Evolutionary conservation across 2,888 invertebrate species (phyloP), one percentile per base, ranked within the genome.

Genomic region (Scaptomyza tumidula): DNA sequence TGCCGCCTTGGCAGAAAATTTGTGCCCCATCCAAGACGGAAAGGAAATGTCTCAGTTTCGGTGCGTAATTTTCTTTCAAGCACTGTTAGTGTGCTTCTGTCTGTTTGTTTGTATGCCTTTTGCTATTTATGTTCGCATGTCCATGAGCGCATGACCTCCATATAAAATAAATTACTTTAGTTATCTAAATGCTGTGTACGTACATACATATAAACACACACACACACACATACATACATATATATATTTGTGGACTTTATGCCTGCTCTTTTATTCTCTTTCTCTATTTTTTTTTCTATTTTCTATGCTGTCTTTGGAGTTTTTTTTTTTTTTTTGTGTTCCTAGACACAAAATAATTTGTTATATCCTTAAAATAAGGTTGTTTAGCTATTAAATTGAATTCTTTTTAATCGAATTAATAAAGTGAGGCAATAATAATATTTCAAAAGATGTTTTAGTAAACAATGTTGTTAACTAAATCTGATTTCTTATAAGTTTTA

Each of bases 121-220:
- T 80, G 72, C 81, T 80, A 85, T 89, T 85, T 88, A 88, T 87
- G 81, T 87, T 76, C 73, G 73, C 77, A 87, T 89, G 88, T 85
- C 77, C 86, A 77, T 81, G 85, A 79, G 82, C 83, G 75, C 86
- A 85, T 88, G 91, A 90, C 90, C 90, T 82, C 90, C 84, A 90
- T 90, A 88, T 80, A 88, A 89, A 90, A 90, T 90, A 91, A 90
- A 90, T 90, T 90, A 90, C 90, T 91, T 89, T 87, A 85, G 86
- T 87, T 89, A 90, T 90, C 90, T 88, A 89, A 89, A 81, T 83
- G 75, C 83, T 64, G 33, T 33, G 55, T 37, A 56, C 41, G 54
- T 16, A 57, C 24, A 44, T 31, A 31, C 44, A 59, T 4, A 63
- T 19, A 49, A 6, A 56, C 10, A 56, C 27, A 27, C 13, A 45